Evolutionary conservation across 2,888 invertebrate genomes (phyloP), one percentile per base, ranked within the genome.

Genomic region (Oscheius sp.): DNA sequence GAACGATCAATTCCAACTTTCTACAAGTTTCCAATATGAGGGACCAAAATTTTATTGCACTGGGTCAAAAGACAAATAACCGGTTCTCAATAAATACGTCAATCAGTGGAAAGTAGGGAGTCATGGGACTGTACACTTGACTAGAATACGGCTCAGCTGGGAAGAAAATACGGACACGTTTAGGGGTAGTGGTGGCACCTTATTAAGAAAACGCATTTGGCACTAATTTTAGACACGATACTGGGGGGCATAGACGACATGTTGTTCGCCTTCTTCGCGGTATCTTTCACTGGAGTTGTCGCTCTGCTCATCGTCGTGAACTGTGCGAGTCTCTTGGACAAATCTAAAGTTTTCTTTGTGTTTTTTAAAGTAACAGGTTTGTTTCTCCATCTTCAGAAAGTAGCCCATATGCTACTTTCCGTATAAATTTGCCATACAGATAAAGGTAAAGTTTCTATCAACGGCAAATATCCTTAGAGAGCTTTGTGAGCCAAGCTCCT

Each of bases 181-280:
- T 60, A 29, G n/a, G 9, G 60, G 60, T 37, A 35, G 60, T 37
- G 48, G 11, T n/a, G 63, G 48, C 47, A 63, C 48, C 63, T 48
- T 63, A 21, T 42, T 42, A 42, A 3, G 42, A 7, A 42, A 47
- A 50, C 29, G 29, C 29, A 63, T 63, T 60, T 10, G 63, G 21
- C 29, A 48, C 48, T 13, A 63, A 42, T 10, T 7, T 29, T 59
- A 81, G 32, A 81, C 80, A 62, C 77, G 81, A 58, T 79, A 75
- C 59, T 78, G 77, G 62, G 76, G 79, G 4, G 81, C 79, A 63
- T 81, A 81, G 29, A 72, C 60, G 47, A 76, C 79, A 42, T 79
- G 79, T 11, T 79, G 78, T 32, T 78, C 77, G 62, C 78, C 79
- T 65, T 81, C 81, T 53, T 75, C 81, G 33, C 81, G 72, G 63